Evolutionary conservation across 2,797 vertebrate genomes (phyloP).

Genomic region (Macroramphosus scolopax): DNA sequence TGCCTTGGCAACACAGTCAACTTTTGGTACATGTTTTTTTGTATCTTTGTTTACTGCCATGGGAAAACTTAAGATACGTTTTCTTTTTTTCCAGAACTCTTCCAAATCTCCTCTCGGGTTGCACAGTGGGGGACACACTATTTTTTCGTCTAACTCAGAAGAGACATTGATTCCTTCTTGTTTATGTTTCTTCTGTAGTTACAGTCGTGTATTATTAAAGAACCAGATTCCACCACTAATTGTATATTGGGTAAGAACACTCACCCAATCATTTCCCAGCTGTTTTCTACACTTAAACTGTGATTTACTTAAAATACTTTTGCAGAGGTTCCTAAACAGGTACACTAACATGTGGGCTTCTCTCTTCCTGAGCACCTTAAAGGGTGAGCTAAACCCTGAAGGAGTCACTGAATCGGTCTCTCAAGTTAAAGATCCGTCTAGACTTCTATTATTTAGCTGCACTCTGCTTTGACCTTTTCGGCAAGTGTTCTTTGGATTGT

Average conservation of each 20-base stretch:
- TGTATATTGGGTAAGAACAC: slow-evolving; percentile 15
- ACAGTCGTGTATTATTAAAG: slow-evolving; percentile 37
- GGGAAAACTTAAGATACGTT: too few species aligned
- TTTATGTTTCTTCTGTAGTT: slow-evolving; percentile 24
- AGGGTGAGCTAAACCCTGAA: slow-evolving; percentile 16
- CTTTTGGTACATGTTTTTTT: slow-evolving; percentile 1
- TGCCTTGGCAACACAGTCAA: slow-evolving; percentile 40
- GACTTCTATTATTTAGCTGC: slow-evolving; percentile 30
- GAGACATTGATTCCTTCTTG: too few species aligned
- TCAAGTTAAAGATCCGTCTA: slow-evolving; percentile 25
- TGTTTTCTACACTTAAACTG: slow-evolving; percentile 27
- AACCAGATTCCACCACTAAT: slow-evolving; percentile 52
- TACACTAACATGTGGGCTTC: slow-evolving; percentile 29
- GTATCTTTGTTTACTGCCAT: slow-evolving; percentile 30
- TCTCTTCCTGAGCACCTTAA: slow-evolving; percentile 17
- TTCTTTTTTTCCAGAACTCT: too few species aligned
- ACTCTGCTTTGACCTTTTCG: slow-evolving; percentile 43
- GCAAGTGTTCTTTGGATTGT: too few species aligned
- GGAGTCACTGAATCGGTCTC: slow-evolving; percentile 19
- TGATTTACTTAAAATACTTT: slow-evolving; percentile 42
- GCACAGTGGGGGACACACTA: too few species aligned
- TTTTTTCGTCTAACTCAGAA: too few species aligned
- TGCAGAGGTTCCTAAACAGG: slow-evolving; percentile 22
- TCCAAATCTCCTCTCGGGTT: too few species aligned
- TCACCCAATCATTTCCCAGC: slow-evolving; percentile 15